phyloP scores from a whole-genome alignment of 2,113 vertebrate genomes.

The Eolophus roseicapilla region DNA sequence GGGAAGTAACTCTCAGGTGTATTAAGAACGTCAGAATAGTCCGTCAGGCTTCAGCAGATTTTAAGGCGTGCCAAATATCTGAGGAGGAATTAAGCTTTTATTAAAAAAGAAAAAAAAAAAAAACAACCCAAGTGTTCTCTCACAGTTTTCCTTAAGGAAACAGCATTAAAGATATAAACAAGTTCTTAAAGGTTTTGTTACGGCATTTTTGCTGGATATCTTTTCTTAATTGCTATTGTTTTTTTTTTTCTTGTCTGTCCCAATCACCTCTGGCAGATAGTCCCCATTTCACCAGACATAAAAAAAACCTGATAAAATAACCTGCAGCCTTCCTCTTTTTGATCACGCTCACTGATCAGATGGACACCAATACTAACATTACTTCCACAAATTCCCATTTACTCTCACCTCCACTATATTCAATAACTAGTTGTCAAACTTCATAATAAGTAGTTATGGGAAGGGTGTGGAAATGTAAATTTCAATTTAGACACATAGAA shows the following conservation, averaged over 20 bases:
- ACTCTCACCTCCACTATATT: not conserved
- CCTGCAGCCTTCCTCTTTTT: not conserved
- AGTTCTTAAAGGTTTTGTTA: not conserved
- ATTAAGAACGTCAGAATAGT: conserved; percentile 5
- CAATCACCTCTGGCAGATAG: not conserved
- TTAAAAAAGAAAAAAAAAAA: not conserved
- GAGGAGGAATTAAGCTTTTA: not conserved
- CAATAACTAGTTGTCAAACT: not conserved
- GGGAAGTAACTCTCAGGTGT: conserved; percentile 52
- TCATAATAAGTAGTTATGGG: not conserved
- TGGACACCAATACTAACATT: not conserved
- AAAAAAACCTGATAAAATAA: not conserved
- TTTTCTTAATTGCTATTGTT: not conserved
- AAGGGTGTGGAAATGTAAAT: not conserved
- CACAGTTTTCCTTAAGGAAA: not conserved
- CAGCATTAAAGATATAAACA: not conserved
- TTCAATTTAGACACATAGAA: not conserved
- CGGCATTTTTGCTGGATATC: not conserved
- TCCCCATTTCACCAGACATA: not conserved
- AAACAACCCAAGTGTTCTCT: not conserved
- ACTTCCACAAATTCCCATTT: not conserved
- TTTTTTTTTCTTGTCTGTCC: not conserved
- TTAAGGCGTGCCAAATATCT: conserved; percentile 43
- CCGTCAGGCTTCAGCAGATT: conserved; percentile 21
- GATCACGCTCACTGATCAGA: not conserved